These are phyloP conservation scores for Heliothis virescens DNA, from an alignment of 1,140 invertebrate species.

Conservation along the genomic window DNA sequence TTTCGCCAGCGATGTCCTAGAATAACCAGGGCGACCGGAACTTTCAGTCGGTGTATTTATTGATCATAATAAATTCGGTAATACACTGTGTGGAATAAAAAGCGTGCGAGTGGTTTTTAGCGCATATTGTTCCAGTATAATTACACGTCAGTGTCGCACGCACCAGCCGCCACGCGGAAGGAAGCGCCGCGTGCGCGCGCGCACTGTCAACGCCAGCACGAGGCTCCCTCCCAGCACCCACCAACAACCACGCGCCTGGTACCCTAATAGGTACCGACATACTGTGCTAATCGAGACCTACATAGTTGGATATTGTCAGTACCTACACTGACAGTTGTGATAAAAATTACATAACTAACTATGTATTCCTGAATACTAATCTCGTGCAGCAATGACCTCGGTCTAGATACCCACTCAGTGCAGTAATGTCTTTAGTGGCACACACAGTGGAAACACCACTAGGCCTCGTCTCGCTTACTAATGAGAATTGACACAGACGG, in stretches of 20 bases:
- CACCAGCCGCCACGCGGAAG: conserved; percentile 51
- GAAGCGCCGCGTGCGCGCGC: conserved; percentile 40
- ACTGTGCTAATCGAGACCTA: no score
- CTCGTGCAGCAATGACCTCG: not conserved
- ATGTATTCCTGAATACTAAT: not conserved
- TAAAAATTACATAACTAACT: not conserved
- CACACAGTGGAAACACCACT: not conserved
- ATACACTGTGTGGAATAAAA: not conserved
- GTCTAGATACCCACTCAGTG: not conserved
- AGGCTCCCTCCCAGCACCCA: no score
- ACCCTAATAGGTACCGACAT: no score
- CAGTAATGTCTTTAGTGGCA: not conserved
- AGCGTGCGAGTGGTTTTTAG: not conserved
- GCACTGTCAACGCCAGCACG: not conserved
- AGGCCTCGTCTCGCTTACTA: not conserved
- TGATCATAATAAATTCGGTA: not conserved
- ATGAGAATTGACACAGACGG: conserved; percentile 3
- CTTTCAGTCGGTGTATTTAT: not conserved
- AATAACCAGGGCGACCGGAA: no score
- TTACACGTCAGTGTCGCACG: conserved; percentile 36
- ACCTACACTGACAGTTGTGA: not conserved
- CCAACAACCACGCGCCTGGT: no score
- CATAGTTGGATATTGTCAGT: no score
- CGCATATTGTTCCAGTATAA: not conserved
- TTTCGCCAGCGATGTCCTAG: no score